Conservation (phyloP, 2,888 invertebrate species). For the Eupelmus urozonus region DNA sequence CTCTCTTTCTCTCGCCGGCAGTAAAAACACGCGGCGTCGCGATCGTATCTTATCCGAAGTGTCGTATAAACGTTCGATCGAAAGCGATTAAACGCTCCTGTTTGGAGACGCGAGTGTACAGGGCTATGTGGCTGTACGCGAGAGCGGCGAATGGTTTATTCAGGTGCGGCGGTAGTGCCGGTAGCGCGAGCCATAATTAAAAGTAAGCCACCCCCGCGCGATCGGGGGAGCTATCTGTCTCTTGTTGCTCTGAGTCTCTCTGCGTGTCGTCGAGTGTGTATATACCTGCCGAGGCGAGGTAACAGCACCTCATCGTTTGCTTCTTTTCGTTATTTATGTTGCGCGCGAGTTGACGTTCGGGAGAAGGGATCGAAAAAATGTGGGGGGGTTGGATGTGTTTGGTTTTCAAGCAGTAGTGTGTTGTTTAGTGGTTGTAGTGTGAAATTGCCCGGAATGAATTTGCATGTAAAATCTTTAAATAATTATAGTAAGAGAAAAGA, state of each 20-base stretch:
- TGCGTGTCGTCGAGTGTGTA: conserved; percentile 22
- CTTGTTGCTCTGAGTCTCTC: not conserved
- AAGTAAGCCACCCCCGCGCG: conserved; percentile 64
- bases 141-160: conserved; percentile 66
- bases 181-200: conserved; percentile 67
- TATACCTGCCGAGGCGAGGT: not conserved
- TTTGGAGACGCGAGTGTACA: conserved; percentile 48
- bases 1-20: conserved; percentile 3
- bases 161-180: conserved; percentile 64
- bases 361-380: no score
- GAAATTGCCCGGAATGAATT: no score
- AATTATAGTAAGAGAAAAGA: no score
- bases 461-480: no score
- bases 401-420: no score
- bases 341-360: no score
- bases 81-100: conserved; percentile 59
- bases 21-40: conserved; percentile 59
- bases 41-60: conserved; percentile 60
- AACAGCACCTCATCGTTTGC: conserved; percentile 1
- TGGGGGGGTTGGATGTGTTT: no score
- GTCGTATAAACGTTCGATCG: conserved; percentile 60
- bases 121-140: no score
- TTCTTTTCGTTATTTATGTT: conserved; percentile 43
- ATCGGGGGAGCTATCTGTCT: not conserved
- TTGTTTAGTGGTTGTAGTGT: no score